phyloP scores from a whole-genome alignment of 2,888 invertebrate genomes.

The Cylindroiulus punctatus region DNA sequence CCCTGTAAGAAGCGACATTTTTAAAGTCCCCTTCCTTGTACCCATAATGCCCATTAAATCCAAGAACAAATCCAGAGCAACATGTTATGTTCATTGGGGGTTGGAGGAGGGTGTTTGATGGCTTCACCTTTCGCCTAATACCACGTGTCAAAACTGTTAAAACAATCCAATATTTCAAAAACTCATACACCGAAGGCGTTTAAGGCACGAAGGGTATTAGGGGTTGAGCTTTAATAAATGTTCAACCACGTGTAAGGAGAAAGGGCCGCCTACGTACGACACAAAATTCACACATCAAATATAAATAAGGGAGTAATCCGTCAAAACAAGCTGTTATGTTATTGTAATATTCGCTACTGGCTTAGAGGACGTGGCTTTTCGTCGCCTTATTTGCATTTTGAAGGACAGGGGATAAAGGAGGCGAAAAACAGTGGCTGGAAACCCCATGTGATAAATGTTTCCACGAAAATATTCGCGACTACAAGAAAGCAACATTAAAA shows the following conservation, averaged over 20 bases:
- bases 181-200: background rate
- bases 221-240: background rate
- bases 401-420: conserved; percentile 7
- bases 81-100: background rate
- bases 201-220: conserved; percentile 8
- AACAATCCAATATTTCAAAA: conserved; percentile 13
- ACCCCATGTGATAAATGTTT: background rate
- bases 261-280: background rate
- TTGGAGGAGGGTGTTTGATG: background rate
- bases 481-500: too few species aligned
- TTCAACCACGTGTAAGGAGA: background rate
- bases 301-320: background rate
- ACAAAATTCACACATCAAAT: conserved; percentile 32
- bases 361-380: background rate
- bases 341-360: background rate
- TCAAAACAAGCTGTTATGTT: conserved; percentile 11
- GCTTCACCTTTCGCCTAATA: conserved; percentile 16
- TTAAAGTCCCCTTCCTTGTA: background rate
- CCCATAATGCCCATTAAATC: background rate
- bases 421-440: background rate
- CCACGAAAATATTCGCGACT: too few species aligned
- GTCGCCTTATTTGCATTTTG: background rate
- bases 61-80: background rate
- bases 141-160: conserved; percentile 32
- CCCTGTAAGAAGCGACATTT: conserved; percentile 4